Evolutionary conservation across 2,888 invertebrate species (phyloP), one percentile per base, ranked within the genome.

Genomic region (Lasioglossum oenotherae): DNA sequence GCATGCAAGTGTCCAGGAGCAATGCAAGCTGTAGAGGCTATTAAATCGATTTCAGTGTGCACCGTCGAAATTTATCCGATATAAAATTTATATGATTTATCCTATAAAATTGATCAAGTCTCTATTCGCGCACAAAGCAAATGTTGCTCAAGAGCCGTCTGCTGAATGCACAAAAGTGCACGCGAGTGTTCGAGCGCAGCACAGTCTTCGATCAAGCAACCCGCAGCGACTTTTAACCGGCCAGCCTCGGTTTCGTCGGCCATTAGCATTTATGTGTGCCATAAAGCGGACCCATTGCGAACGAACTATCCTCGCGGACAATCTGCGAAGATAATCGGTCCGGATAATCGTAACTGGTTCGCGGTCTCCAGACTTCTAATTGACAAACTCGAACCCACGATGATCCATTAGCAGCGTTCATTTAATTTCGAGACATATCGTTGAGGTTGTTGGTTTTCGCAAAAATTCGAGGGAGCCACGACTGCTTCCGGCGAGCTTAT

Each of bases 261-360:
- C 84, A 87, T 90, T 83, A 80, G 85, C 89, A 87, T 90, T 89
- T 90, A 90, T 88, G 90, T 27, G 88, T 85, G 84, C 86, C 88
- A 85, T 84, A 80, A 83, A 82, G 78, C 88, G 87, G 46, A 46
- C 81, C 88, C 60, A 27, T 31, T 60, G 27, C 27, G 14, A 60
- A 60, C 60, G 60, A 60, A 60, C 27, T 60, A 27, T 60, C 14
- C 60, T 27, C 14, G 60, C 16, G 14, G 16, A 31, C 60, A 16
- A 60, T 60, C 60, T 27, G 60, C 4, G n/a, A 27, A 27, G 60
- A 60, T 60, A 27, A 60, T 60, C 60, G 60, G 14, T 2, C 27
- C 60, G 27, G 60, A 60, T 60, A 60, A 60, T 60, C 60, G 60
- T 14, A 27, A 60, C 27, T 53, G 27, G 27, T 60, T 60, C 27